Percentiles rank a stretch among this genome's conserved stretches.
These are phyloP conservation scores for Esperia sulphurella DNA, from an alignment of 2,888 invertebrate genomes.

Conservation along the genomic window DNA sequence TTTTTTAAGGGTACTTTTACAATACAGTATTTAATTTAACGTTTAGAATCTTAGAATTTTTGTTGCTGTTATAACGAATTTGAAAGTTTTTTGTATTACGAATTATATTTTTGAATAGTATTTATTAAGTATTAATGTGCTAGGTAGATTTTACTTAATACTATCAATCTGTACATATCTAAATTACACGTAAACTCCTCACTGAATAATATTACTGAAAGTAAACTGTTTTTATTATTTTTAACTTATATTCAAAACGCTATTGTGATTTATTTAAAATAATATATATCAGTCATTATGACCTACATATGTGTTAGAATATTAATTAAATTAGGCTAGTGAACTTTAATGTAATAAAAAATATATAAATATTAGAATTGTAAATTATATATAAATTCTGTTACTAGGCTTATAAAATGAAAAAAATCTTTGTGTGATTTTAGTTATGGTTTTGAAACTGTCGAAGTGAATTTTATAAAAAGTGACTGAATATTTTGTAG, in stretches of 20 bases:
- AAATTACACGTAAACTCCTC: slow-evolving; percentile 10
- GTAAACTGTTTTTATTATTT: slow-evolving; percentile 1
- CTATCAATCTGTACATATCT: slow-evolving; percentile 43
- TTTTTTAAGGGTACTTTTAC: too few species aligned
- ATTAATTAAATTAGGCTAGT: slow-evolving; percentile 16
- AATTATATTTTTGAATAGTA: slow-evolving; percentile 25
- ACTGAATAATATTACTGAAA: slow-evolving; percentile 3
- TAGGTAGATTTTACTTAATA: slow-evolving; percentile 14
- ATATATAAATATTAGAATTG: slow-evolving; percentile 13
- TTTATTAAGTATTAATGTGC: slow-evolving; percentile 43
- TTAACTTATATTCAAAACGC: slow-evolving; percentile 21
- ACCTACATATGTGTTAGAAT: slow-evolving; percentile 18
- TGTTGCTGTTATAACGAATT: background rate
- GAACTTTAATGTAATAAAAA: slow-evolving; percentile 17
- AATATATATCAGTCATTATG: slow-evolving; percentile 19
- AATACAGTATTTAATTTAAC: too few species aligned
- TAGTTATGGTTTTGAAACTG: too few species aligned
- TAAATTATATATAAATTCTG: slow-evolving; percentile 1
- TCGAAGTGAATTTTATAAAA: slow-evolving; percentile 9
- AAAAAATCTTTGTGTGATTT: background rate
- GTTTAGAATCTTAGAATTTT: too few species aligned
- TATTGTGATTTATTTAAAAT: slow-evolving; percentile 34
- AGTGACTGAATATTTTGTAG: slow-evolving; percentile 19
- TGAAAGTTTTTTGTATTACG: background rate
- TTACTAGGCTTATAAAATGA: slow-evolving; percentile 2